phyloP scores from a whole-genome alignment of 2,888 invertebrate genomes.

The Habrosyne pyritoides region DNA sequence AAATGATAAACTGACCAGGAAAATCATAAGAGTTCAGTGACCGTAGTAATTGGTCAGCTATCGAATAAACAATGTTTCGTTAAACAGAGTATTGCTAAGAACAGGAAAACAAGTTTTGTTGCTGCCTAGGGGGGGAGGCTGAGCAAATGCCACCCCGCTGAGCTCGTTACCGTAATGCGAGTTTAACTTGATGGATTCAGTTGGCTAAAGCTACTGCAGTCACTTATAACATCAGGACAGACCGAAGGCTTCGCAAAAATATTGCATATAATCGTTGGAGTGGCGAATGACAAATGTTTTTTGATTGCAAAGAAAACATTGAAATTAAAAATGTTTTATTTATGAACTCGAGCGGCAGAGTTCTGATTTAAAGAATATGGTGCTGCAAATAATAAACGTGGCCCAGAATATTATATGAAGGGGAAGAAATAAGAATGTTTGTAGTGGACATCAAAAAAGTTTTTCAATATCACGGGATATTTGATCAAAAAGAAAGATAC shows the following conservation, averaged over 20 bases:
- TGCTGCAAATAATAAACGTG: neutral
- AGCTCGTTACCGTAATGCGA: slow-evolving; percentile 59
- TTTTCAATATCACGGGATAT: neutral
- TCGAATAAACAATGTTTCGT: neutral
- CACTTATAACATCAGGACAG: slow-evolving; percentile 43
- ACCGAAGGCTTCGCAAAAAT: slow-evolving; percentile 23
- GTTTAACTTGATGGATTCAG: slow-evolving; percentile 61
- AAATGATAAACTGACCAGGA: neutral
- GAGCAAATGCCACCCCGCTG: slow-evolving; percentile 27
- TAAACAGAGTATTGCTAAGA: neutral
- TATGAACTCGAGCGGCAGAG: neutral
- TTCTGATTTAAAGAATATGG: neutral
- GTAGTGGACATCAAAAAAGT: neutral
- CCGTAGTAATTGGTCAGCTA: neutral
- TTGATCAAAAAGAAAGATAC: neutral
- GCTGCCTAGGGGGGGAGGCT: slow-evolving; percentile 23
- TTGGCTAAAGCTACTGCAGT: slow-evolving; percentile 41
- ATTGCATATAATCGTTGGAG: neutral
- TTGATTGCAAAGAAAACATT: neutral
- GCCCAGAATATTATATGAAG: neutral
- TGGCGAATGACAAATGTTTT: neutral
- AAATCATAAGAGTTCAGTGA: neutral
- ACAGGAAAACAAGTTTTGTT: slow-evolving; percentile 26
- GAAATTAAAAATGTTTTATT: slow-evolving; percentile 3
- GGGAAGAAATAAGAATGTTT: neutral